Evolutionary conservation across 2,888 invertebrate genomes (phyloP), one percentile per base, ranked within the genome.

Genomic region (Mythimna albipuncta): DNA sequence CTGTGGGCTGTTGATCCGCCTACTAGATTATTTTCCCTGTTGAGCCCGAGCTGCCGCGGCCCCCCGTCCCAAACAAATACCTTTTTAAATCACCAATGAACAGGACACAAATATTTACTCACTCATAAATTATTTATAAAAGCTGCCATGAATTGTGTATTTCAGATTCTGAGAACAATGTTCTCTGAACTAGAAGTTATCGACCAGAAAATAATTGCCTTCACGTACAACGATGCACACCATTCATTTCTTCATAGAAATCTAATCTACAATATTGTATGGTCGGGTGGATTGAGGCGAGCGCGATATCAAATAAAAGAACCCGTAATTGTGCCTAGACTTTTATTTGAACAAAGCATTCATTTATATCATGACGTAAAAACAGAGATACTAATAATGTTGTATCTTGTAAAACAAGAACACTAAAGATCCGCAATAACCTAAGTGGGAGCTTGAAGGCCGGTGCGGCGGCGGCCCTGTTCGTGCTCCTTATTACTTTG

Each of bases 21-120:
- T 13, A 21, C 54, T 62, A 57, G 26, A 76, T 76, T n/a, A 55
- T 52, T 61, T 69, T 44, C 52, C 19, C 41, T 32, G 21, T 44
- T 64, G 68, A 68, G 63, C 52, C 50, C n/a, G 62, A 44, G 11
- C 75, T 44, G 58, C 19, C 35, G 21, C 57, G 57, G 13, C 47
- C n/a, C 61, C 9, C 62, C 26, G 47, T 59, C 64, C 68, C 79
- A 69, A 78, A 65, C 73, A 67, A 79, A 79, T 69, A 73, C 64
- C 47, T 58, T 65, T 68, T 63, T 65, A 79, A 41, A 69, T 64
- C 58, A 75, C 58, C 65, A 69, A 66, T 74, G 54, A 65, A 66
- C 57, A 72, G 50, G 52, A 72, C 61, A 55, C 69, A 64, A 67
- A 79, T 79, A 65, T 78, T 79, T 65, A 67, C 66, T 50, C 55